These are phyloP conservation scores for Tipula lateralis DNA, from an alignment of 2,888 invertebrate species.

Conservation along the genomic window DNA sequence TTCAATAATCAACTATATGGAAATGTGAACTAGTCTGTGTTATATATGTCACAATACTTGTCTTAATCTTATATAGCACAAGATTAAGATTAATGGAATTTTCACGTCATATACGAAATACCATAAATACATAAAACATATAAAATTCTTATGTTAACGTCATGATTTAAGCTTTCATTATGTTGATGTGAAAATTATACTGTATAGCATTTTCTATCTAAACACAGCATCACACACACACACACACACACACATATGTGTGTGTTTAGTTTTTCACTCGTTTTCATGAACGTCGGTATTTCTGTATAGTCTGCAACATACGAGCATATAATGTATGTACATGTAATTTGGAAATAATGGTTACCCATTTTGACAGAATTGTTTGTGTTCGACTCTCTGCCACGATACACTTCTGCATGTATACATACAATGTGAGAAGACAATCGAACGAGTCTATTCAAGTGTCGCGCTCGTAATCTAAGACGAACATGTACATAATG, in stretches of 20 bases:
- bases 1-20: neutral
- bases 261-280: neutral
- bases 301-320: neutral
- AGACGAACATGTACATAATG: neutral
- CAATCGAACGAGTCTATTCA: neutral
- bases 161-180: slow-evolving; percentile 19
- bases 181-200: neutral
- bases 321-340: neutral
- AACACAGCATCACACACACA: neutral
- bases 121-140: neutral
- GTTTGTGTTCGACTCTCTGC: neutral
- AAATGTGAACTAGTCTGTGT: neutral
- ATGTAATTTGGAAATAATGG: neutral
- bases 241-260: neutral
- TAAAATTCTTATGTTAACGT: neutral
- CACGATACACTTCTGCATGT: neutral
- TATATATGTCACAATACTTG: too few species aligned
- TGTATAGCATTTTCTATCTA: neutral
- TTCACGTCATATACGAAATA: neutral
- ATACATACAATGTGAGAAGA: neutral
- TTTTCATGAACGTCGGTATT: neutral
- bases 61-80: too few species aligned
- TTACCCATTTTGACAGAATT: neutral
- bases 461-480: neutral
- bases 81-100: neutral